phyloP scores from a whole-genome alignment of 2,113 vertebrate species.

The Larimichthys crocea region DNA sequence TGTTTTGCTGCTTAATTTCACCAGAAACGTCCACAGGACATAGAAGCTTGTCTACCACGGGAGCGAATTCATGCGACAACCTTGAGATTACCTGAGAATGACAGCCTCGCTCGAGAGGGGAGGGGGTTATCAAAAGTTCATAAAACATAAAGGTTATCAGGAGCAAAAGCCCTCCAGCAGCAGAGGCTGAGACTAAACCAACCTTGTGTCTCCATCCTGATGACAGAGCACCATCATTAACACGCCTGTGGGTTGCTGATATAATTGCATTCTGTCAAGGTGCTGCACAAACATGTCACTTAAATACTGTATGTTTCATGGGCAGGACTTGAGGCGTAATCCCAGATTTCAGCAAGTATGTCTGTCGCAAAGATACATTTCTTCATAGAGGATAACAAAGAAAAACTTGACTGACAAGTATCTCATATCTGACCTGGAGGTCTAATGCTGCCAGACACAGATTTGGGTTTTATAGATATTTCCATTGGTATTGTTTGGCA shows the following conservation, averaged over 20 bases:
- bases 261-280: slow-evolving; percentile 60
- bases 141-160: slow-evolving; percentile 41
- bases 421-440: background rate
- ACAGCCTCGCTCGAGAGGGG: background rate
- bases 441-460: background rate
- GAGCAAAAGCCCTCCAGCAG: slow-evolving; percentile 38
- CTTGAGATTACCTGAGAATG: background rate
- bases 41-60: background rate
- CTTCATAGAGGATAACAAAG: background rate
- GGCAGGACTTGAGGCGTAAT: background rate
- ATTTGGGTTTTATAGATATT: slow-evolving; percentile 20
- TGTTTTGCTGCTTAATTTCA: background rate
- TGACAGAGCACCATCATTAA: slow-evolving; percentile 58
- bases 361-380: background rate
- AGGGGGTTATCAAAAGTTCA: background rate
- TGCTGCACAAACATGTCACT: slow-evolving; percentile 63
- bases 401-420: slow-evolving; percentile 4
- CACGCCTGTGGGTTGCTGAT: slow-evolving; percentile 62
- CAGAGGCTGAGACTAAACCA: slow-evolving; percentile 29
- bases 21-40: background rate
- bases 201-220: slow-evolving; percentile 45
- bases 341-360: slow-evolving; percentile 11
- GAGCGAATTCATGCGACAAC: background rate
- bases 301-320: slow-evolving; percentile 43
- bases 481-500: slow-evolving; percentile 14